Evolutionary conservation across 2,113 vertebrate species (phyloP).

Genomic region (Bufo gargarizans): DNA sequence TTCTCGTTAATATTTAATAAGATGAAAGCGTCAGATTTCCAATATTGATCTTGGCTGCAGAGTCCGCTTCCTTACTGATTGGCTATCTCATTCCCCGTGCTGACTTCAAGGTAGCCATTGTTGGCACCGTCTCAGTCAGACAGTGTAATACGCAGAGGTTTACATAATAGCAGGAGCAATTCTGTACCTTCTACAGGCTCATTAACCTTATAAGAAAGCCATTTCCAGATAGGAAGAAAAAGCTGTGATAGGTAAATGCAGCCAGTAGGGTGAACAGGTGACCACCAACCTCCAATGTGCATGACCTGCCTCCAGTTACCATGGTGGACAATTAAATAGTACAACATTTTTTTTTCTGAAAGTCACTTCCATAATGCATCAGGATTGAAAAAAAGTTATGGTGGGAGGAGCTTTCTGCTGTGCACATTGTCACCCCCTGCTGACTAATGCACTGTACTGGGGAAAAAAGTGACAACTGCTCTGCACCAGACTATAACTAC

Average conservation of each 20-base stretch:
- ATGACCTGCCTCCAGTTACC: not conserved
- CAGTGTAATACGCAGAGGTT: not conserved
- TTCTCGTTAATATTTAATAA: conserved; percentile 16
- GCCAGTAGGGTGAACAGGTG: not conserved
- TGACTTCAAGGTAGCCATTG: not conserved
- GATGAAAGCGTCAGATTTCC: not conserved
- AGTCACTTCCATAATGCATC: not conserved
- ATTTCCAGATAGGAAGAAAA: not conserved
- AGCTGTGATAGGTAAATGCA: too few species aligned
- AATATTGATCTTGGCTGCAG: conserved; percentile 10
- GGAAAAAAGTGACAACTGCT: too few species aligned
- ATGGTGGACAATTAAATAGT: not conserved
- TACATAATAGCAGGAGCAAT: not conserved
- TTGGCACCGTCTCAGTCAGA: not conserved
- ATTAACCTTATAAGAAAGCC: not conserved
- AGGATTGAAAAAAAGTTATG: too few species aligned
- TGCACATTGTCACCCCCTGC: too few species aligned
- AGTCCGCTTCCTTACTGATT: not conserved
- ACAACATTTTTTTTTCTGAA: too few species aligned
- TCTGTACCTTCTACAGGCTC: not conserved
- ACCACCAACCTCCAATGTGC: not conserved
- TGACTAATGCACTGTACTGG: too few species aligned
- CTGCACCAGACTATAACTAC: not conserved
- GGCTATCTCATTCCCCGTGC: not conserved
- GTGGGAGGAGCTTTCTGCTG: too few species aligned